Evolutionary conservation across 1,140 invertebrate species (phyloP).

Genomic region (Drosophila lowei): DNA sequence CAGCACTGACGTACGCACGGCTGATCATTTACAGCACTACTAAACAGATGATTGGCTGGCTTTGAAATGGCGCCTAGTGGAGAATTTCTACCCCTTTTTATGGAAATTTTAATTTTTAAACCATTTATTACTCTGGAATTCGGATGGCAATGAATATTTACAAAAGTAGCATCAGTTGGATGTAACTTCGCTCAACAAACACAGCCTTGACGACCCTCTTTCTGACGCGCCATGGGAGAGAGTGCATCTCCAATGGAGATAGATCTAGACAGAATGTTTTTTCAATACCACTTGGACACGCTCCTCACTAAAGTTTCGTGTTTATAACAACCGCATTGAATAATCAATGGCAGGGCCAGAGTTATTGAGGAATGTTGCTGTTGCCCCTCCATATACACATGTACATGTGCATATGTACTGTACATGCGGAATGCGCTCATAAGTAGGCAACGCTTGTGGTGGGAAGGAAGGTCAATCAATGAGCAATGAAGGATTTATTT

Average conservation of each 20-base stretch:
- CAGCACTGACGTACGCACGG: constrained; percentile 13
- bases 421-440: constrained; percentile 34
- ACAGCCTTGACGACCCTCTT: too few species aligned
- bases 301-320: constrained; percentile 57
- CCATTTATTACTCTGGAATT: background rate
- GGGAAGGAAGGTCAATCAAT: constrained; percentile 45
- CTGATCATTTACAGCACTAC: constrained; percentile 11
- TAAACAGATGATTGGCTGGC: constrained; percentile 10
- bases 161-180: too few species aligned
- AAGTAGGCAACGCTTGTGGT: constrained; percentile 53
- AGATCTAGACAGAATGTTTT: too few species aligned
- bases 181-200: too few species aligned
- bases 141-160: too few species aligned
- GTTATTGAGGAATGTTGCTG: constrained; percentile 11
- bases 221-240: too few species aligned
- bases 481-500: constrained; percentile 32
- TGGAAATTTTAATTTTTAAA: background rate
- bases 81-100: background rate
- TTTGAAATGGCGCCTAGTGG: constrained; percentile 9
- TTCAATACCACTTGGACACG: constrained; percentile 29
- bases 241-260: too few species aligned
- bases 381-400: too few species aligned
- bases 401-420: background rate
- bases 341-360: constrained; percentile 60
- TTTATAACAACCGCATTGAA: constrained; percentile 51